Conservation (phyloP, 1,140 invertebrate genomes). For the Pseudomyrmex concolor region DNA sequence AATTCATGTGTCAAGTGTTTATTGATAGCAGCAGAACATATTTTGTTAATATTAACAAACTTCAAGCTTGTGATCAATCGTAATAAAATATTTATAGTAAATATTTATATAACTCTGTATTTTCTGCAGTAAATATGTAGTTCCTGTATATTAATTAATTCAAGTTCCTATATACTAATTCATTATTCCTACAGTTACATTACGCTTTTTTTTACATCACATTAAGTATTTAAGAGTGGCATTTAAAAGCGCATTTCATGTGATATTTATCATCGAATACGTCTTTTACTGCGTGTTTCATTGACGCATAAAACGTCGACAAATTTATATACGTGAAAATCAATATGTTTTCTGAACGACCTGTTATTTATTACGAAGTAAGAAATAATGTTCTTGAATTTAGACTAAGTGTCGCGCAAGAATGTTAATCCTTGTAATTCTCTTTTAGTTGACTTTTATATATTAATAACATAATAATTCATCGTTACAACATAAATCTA, state of each 20-base stretch:
- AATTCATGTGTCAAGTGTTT: background rate
- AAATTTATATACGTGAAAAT: background rate
- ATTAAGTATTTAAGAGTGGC: background rate
- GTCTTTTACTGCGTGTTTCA: background rate
- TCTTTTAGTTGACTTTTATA: background rate
- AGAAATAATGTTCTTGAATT: background rate
- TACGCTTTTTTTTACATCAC: too few relatives aligned
- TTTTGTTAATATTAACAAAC: background rate
- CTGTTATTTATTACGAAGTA: too few relatives aligned
- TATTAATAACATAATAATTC: conserved; percentile 7
- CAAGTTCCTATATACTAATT: background rate
- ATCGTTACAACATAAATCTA: background rate
- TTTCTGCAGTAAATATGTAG: background rate
- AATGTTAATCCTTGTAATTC: conserved; percentile 17
- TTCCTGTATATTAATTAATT: too few relatives aligned
- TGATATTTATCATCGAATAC: background rate
- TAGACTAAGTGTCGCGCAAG: background rate
- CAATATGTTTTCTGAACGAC: background rate
- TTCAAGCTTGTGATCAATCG: too few relatives aligned
- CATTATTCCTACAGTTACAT: background rate
- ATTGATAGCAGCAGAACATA: background rate
- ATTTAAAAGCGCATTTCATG: conserved; percentile 9
- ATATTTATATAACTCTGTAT: background rate
- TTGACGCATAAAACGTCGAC: too few relatives aligned
- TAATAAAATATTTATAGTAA: background rate